Evolutionary conservation across 2,797 vertebrate genomes (phyloP).

Genomic region (Graptemys geographica): DNA sequence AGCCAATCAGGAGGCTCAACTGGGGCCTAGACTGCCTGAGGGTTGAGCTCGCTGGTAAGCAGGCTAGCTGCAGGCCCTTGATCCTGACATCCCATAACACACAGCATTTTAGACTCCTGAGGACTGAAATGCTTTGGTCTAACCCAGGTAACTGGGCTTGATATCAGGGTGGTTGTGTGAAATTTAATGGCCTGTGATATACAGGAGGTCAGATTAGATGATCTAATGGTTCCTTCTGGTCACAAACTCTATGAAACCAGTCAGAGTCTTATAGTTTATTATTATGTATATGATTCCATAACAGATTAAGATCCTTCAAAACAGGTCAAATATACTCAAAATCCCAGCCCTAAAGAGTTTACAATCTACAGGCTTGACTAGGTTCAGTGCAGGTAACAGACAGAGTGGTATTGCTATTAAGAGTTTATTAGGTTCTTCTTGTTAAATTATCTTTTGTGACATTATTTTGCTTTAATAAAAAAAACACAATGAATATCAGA

Average conservation of each 20-base stretch:
- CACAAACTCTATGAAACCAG: not conserved
- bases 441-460: not conserved
- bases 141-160: too few relatives aligned
- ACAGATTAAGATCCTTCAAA: not conserved
- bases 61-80: not conserved
- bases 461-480: slow-evolving; percentile 37
- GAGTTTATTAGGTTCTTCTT: not conserved
- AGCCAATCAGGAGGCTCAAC: too few relatives aligned
- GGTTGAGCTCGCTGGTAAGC: not conserved
- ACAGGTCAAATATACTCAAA: not conserved
- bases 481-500: slow-evolving; percentile 22
- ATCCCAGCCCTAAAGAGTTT: not conserved
- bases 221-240: too few relatives aligned
- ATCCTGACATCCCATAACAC: not conserved
- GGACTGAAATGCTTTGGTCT: not conserved
- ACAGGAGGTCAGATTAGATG: too few relatives aligned
- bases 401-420: not conserved
- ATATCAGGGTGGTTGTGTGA: too few relatives aligned
- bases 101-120: not conserved
- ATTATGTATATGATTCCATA: not conserved
- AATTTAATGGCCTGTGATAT: too few relatives aligned
- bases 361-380: not conserved
- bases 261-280: not conserved
- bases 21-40: too few relatives aligned
- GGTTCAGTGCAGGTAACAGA: not conserved